phyloP scores from a whole-genome alignment of 1,140 invertebrate species.

The Trinorchestia longiramus region DNA sequence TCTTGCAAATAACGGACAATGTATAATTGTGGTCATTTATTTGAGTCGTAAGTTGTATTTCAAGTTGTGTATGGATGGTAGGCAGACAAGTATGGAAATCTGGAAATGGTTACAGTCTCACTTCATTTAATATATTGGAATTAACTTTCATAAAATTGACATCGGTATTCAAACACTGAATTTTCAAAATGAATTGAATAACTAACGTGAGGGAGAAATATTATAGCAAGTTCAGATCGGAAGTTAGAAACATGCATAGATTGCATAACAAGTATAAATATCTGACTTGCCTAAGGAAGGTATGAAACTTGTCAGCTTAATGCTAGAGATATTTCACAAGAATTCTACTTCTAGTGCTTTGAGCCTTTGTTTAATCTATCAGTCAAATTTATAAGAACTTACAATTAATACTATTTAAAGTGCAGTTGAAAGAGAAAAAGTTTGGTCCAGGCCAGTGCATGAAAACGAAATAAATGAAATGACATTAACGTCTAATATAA shows the following conservation, averaged over 20 bases:
- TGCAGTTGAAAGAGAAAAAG: not conserved
- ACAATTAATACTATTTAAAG: not conserved
- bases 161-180: not conserved
- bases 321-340: not conserved
- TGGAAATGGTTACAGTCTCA: not conserved
- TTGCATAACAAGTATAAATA: not conserved
- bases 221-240: not conserved
- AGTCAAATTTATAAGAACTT: not conserved
- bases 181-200: not conserved
- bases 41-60: not conserved
- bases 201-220: not conserved
- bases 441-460: conserved; percentile 27
- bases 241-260: not conserved
- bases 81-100: not conserved
- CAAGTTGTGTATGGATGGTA: not conserved
- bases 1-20: no score
- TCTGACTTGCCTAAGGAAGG: not conserved
- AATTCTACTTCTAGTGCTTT: not conserved
- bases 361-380: conserved; percentile 20
- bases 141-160: not conserved
- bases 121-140: not conserved
- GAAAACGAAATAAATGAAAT: not conserved
- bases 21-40: not conserved
- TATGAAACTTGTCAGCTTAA: not conserved
- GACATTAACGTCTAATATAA: not conserved